phyloP scores from a whole-genome alignment of 2,113 vertebrate genomes.

The Apteryx mantelli region DNA sequence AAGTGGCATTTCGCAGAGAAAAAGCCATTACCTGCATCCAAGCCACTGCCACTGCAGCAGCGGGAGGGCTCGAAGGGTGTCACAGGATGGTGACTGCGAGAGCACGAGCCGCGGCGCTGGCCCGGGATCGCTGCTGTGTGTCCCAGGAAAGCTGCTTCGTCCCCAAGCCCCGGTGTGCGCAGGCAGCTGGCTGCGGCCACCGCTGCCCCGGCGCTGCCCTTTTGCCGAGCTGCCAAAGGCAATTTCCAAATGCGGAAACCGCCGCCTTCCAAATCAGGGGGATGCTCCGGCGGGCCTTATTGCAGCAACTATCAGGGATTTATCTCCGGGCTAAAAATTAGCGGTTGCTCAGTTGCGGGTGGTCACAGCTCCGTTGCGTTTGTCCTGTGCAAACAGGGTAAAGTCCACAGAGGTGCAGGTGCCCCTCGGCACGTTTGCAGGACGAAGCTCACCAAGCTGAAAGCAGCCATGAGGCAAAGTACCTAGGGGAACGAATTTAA shows the following conservation, averaged over 20 bases:
- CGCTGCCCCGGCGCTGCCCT: accelerated
- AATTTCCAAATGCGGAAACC: neutral
- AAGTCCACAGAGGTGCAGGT: neutral
- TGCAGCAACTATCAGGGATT: neutral
- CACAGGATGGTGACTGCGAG: neutral
- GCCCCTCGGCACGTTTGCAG: accelerated
- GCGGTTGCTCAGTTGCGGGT: constrained; percentile 11
- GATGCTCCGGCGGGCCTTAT: neutral
- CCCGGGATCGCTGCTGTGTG: neutral
- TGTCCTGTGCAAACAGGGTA: constrained; percentile 17
- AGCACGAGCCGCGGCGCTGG: neutral
- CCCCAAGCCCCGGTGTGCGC: accelerated
- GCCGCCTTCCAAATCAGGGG: neutral
- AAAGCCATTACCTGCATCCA: neutral
- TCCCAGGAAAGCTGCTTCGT: neutral
- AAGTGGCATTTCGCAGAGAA: neutral
- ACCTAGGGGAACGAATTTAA: neutral
- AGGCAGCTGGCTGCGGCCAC: neutral
- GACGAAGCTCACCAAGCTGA: neutral
- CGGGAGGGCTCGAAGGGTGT: neutral
- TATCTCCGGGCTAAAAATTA: neutral
- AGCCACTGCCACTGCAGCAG: accelerated
- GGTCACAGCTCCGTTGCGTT: neutral
- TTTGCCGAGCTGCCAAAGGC: accelerated
- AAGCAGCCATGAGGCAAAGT: neutral